Base-by-base conservation (phyloP, 2,888 invertebrate genomes). In the Empis stercorea region DNA sequence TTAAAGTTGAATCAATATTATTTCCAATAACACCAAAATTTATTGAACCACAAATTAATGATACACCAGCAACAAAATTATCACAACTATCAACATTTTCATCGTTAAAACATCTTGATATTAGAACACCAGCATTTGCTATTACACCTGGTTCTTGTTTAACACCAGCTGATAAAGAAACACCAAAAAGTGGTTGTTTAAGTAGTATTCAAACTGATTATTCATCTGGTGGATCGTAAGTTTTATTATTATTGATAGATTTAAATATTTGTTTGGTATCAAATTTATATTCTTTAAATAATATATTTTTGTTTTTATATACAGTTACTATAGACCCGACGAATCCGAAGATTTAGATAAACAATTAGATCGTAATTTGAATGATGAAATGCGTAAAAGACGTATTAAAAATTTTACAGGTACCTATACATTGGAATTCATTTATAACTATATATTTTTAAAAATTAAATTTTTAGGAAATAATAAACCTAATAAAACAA, bases 281-380 rank as follows among this genome's bases (percentile, higher is more conserved):
- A 4, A 20, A 4, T 20, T 20, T 20, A 20, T 20, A 20, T 20
- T 4, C 4, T 20, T 20, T n/a, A n/a, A n/a, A n/a, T n/a, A n/a
- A n/a, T n/a, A n/a, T n/a, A n/a, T n/a, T n/a, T n/a, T n/a, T n/a
- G n/a, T n/a, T n/a, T n/a, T n/a, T n/a, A n/a, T n/a, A n/a, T n/a
- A n/a, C n/a, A 27, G 23, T 3, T 79, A 79, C 56, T 79, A 79
- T 56, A 74, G 75, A 51, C 79, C 79, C 1, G 79, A 79, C 57
- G 78, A 79, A 56, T 75, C 76, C 47, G 78, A 78, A 56, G 67
- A 69, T 48, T 57, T 64, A 32, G 61, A 64, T 50, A 59, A 57
- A 4, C 60, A 60, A 45, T 56, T 63, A 15, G 62, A 64, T 30
- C 53, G 53, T 46, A 51, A 56, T 43, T 27, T 54, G 20, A 51